Conservation (phyloP, 2,113 vertebrate genomes). For the Prunella fulvescens region DNA sequence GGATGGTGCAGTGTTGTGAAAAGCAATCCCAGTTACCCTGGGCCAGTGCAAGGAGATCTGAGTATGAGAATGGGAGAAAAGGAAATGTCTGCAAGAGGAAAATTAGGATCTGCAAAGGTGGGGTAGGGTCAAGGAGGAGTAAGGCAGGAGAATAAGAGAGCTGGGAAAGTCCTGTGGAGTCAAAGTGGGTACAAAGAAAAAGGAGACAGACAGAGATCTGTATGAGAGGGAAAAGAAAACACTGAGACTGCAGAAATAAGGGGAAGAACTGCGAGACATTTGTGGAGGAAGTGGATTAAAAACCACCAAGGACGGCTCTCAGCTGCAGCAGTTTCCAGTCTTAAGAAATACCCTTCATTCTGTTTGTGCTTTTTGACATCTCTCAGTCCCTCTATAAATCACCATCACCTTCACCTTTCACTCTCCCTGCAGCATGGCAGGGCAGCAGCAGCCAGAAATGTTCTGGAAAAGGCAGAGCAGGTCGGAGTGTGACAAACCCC, state of each 20-base stretch:
- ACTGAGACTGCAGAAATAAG: constrained; percentile 14
- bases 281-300: neutral
- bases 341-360: neutral
- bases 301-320: rapidly evolving
- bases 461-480: neutral
- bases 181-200: neutral
- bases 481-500: neutral
- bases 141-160: neutral
- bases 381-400: neutral
- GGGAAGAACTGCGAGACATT: neutral
- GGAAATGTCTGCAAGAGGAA: neutral
- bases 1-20: neutral
- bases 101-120: neutral
- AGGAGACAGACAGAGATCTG: neutral
- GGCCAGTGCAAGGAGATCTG: neutral
- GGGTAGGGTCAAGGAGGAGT: neutral
- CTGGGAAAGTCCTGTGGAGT: neutral
- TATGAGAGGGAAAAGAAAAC: neutral
- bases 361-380: neutral
- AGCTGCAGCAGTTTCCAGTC: neutral
- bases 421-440: neutral
- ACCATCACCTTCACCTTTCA: neutral
- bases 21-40: neutral
- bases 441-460: neutral
- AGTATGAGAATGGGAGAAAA: rapidly evolving